Evolutionary conservation across 2,888 invertebrate species (phyloP).

Genomic region (Torymus tubicola): DNA sequence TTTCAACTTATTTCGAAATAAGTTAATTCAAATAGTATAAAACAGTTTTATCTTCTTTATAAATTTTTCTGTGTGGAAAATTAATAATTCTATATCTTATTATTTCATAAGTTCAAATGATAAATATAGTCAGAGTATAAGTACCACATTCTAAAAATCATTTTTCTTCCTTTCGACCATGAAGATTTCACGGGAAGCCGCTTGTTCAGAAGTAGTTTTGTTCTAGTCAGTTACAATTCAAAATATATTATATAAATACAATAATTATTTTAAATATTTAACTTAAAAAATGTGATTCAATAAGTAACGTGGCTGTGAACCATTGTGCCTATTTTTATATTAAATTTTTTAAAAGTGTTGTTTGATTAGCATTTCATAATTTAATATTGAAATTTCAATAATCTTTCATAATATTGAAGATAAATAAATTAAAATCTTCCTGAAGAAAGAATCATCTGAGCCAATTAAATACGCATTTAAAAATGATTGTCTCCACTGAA

Average conservation of each 20-base stretch:
- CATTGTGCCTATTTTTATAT: slow-evolving; percentile 18
- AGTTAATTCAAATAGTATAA: too few relatives aligned
- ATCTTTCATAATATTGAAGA: slow-evolving; percentile 40
- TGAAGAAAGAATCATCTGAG: neutral
- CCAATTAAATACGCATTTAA: slow-evolving; percentile 2
- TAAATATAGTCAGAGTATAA: too few relatives aligned
- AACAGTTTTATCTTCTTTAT: too few relatives aligned
- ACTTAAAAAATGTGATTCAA: neutral
- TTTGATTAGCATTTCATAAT: slow-evolving; percentile 1
- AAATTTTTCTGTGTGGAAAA: too few relatives aligned
- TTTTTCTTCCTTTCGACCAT: slow-evolving; percentile 29
- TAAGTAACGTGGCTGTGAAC: slow-evolving; percentile 27
- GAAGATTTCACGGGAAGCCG: slow-evolving; percentile 16
- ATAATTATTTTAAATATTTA: neutral
- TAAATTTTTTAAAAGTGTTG: neutral
- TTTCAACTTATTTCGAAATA: too few relatives aligned
- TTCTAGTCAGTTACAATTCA: slow-evolving; percentile 29
- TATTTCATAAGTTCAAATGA: too few relatives aligned
- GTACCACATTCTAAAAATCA: neutral
- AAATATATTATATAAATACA: neutral
- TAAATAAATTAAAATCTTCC: slow-evolving; percentile 1
- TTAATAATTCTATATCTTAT: too few relatives aligned
- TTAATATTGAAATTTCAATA: neutral
- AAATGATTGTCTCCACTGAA: slow-evolving; percentile 15
- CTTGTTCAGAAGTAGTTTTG: slow-evolving; percentile 18